Evolutionary conservation across 2,888 invertebrate species (phyloP), one percentile per base, ranked within the genome.

Genomic region (Lasioglossum oenotherae): DNA sequence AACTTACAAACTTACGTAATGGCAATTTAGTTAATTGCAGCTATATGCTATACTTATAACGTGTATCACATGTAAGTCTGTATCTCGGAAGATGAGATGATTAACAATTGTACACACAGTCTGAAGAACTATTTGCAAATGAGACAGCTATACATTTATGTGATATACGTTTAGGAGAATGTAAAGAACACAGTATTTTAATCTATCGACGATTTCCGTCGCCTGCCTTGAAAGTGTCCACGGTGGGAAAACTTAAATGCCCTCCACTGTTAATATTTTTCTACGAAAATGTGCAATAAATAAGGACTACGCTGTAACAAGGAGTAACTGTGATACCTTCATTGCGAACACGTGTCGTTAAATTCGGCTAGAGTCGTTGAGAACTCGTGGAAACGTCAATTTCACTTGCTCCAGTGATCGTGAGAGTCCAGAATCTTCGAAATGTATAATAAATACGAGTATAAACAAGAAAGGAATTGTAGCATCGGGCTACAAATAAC

Each of bases 281-380:
- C 74, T 86, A 86, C 74, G 78, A 79, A 86, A 80, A 80, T 80
- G 86, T 87, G 82, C 86, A 86, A 85, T 86, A 86, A 86, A 86
- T 78, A 71, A 74, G 46, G 31, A n/a, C 44, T 77, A 77, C 67
- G 53, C 19, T 82, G 44, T 77, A 46, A 67, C 27, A 71, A 16
- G 23, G 69, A 57, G n/a, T n/a, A n/a, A n/a, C n/a, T n/a, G 57
- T 57, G 57, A 57, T 12, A 57, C n/a, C 57, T 57, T 57, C 10
- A n/a, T 57, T 12, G 57, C 57, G n/a, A 57, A 57, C 57, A 57
- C 12, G n/a, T n/a, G 10, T n/a, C 53, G n/a, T 10, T 53, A 57
- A n/a, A 31, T 64, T 74, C 72, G 84, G 78, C 78, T 78, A 84
- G 84, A 57, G 74, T 71, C 38, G 57, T 78, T 57, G 3, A 74